Evolutionary conservation across 2,888 invertebrate genomes (phyloP).

Genomic region (Leptinotarsa tumamoca): DNA sequence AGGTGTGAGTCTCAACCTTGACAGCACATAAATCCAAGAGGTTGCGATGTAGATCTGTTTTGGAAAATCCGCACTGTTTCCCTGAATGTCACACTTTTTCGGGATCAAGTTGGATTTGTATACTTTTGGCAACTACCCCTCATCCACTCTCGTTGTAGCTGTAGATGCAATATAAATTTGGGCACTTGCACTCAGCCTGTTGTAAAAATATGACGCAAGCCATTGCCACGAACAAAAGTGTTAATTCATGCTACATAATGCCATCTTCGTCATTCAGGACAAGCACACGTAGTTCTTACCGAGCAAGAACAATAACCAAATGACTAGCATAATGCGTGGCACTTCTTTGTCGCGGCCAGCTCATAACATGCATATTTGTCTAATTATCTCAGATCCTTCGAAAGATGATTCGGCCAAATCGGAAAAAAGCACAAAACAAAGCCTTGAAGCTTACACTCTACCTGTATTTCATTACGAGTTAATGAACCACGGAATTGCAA

Average conservation of each 20-base stretch:
- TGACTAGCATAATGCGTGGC: slow-evolving; percentile 56
- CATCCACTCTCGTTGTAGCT: no score
- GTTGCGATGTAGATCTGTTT: no score
- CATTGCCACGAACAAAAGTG: slow-evolving; percentile 45
- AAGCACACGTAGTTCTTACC: slow-evolving; percentile 44
- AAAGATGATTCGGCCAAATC: slow-evolving; percentile 55
- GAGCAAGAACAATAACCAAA: slow-evolving; percentile 57
- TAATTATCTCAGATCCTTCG: slow-evolving; percentile 57
- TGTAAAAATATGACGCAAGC: neutral
- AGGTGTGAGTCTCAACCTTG: no score
- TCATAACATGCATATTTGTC: slow-evolving; percentile 59
- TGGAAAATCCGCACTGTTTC: no score
- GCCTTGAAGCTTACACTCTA: slow-evolving; percentile 37
- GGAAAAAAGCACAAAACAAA: slow-evolving; percentile 40
- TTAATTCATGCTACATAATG: slow-evolving; percentile 56
- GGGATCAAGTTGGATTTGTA: no score
- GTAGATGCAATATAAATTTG: no score
- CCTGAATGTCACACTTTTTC: no score
- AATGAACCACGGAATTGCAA: slow-evolving; percentile 47
- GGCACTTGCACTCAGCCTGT: neutral
- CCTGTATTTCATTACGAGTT: slow-evolving; percentile 45
- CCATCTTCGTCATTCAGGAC: slow-evolving; percentile 50
- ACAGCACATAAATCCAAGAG: no score
- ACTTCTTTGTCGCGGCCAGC: slow-evolving; percentile 44
- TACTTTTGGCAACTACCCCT: no score